Percentiles rank a stretch among this genome's conserved stretches.
Evolutionary conservation across 2,113 vertebrate species (phyloP).

Genomic region (Mionectes macconnelli): DNA sequence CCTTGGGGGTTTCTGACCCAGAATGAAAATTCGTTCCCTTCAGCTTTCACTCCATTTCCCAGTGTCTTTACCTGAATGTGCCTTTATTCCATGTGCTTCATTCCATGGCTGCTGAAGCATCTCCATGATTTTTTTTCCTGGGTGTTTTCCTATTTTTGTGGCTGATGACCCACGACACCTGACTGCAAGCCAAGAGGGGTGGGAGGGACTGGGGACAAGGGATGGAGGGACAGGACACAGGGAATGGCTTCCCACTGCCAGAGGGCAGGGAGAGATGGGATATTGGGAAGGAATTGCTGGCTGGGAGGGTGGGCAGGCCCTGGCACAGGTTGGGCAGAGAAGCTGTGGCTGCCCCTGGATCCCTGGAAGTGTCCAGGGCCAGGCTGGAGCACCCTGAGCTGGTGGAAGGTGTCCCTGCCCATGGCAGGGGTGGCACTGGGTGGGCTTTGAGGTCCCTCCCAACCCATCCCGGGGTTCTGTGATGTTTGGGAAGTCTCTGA

Average conservation of each 20-base stretch:
- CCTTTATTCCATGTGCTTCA: too few species aligned
- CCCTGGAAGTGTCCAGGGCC: background rate
- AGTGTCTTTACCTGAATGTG: too few species aligned
- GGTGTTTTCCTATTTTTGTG: too few species aligned
- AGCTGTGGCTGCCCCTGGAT: background rate
- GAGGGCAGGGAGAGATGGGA: too few species aligned
- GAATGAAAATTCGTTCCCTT: too few species aligned
- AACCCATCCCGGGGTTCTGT: background rate
- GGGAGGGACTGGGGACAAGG: background rate
- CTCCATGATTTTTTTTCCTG: too few species aligned
- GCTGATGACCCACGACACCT: too few species aligned
- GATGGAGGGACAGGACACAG: background rate
- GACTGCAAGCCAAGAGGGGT: too few species aligned
- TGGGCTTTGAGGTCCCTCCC: fast-evolving
- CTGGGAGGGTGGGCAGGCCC: background rate
- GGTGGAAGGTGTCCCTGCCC: fast-evolving
- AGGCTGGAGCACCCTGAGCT: background rate
- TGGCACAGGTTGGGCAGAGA: background rate
- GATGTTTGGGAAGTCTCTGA: background rate
- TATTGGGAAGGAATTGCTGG: background rate
- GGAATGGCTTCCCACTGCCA: too few species aligned
- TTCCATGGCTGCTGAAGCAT: too few species aligned
- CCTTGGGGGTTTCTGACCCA: background rate
- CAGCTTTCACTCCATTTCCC: too few species aligned
- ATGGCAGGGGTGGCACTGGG: background rate